A percentile compares a stretch with the other conserved stretches of the same genome.
Evolutionary conservation across 2,888 invertebrate species (phyloP).

Genomic region (Cheilosia variabilis): DNA sequence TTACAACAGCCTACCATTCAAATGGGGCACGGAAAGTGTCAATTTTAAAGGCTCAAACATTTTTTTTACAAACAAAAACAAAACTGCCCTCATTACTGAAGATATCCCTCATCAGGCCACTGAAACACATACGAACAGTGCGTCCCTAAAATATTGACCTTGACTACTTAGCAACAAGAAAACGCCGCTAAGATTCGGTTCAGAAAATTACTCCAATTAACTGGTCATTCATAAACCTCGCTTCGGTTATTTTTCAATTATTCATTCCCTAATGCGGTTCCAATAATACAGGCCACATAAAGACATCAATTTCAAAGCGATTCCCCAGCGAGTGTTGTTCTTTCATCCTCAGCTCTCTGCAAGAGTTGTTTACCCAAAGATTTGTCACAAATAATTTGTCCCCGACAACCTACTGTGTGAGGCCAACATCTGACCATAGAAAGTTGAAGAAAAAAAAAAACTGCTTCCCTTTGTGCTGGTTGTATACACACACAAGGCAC

Average conservation of each 20-base stretch:
- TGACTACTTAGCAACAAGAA: slow-evolving; percentile 2
- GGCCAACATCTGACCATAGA: slow-evolving; percentile 60
- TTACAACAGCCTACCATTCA: no score
- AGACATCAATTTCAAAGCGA: slow-evolving; percentile 70
- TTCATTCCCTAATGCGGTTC: slow-evolving; percentile 37
- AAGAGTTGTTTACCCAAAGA: slow-evolving; percentile 70
- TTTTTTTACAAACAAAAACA: no score
- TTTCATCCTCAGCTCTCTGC: slow-evolving; percentile 21
- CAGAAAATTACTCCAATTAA: slow-evolving; percentile 47
- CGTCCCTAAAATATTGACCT: not conserved
- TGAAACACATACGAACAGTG: no score
- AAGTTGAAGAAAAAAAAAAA: slow-evolving; percentile 28
- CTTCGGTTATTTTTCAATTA: slow-evolving; percentile 32
- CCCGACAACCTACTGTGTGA: slow-evolving; percentile 68
- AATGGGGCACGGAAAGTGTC: no score
- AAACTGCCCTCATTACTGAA: no score
- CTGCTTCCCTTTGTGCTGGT: slow-evolving; percentile 39
- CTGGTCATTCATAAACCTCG: slow-evolving; percentile 40
- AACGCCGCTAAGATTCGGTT: not conserved
- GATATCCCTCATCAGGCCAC: no score
- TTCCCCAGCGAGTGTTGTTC: slow-evolving; percentile 55
- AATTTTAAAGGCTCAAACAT: no score
- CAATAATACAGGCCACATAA: slow-evolving; percentile 41
- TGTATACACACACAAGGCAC: slow-evolving; percentile 47
- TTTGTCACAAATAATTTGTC: slow-evolving; percentile 75